These are phyloP conservation scores for Acrobasis repandana DNA, from an alignment of 2,888 invertebrate genomes.

Conservation along the genomic window DNA sequence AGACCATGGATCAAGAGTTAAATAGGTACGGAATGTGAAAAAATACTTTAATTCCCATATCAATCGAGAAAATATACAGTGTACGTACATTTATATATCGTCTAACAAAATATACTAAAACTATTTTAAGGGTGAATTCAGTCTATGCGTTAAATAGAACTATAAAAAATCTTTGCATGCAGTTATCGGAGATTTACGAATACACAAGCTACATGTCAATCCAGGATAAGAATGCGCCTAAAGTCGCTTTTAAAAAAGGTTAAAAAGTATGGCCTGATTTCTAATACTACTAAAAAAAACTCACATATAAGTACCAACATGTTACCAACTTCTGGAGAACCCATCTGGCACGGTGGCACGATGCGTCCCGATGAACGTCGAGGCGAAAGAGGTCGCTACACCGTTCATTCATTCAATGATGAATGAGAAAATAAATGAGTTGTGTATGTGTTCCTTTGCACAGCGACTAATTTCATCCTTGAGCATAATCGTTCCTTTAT, in stretches of 20 bases:
- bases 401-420: slow-evolving; percentile 1
- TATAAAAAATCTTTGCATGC: too few relatives aligned
- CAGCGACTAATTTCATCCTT: neutral
- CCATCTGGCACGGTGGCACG: neutral
- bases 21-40: too few relatives aligned
- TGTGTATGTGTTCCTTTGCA: neutral
- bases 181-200: too few relatives aligned
- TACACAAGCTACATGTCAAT: too few relatives aligned
- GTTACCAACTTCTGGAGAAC: neutral
- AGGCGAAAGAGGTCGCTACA: slow-evolving; percentile 2
- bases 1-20: too few relatives aligned
- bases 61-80: too few relatives aligned
- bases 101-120: too few relatives aligned
- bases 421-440: neutral
- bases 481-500: neutral
- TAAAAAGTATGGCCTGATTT: neutral
- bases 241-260: neutral
- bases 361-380: neutral
- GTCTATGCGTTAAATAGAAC: too few relatives aligned
- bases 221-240: too few relatives aligned
- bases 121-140: too few relatives aligned
- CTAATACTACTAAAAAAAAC: neutral
- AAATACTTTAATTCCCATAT: too few relatives aligned
- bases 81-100: too few relatives aligned
- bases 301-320: slow-evolving; percentile 1